These are phyloP conservation scores for Campylomormyrus numenius DNA, from an alignment of 2,113 vertebrate genomes.

Conservation along the genomic window DNA sequence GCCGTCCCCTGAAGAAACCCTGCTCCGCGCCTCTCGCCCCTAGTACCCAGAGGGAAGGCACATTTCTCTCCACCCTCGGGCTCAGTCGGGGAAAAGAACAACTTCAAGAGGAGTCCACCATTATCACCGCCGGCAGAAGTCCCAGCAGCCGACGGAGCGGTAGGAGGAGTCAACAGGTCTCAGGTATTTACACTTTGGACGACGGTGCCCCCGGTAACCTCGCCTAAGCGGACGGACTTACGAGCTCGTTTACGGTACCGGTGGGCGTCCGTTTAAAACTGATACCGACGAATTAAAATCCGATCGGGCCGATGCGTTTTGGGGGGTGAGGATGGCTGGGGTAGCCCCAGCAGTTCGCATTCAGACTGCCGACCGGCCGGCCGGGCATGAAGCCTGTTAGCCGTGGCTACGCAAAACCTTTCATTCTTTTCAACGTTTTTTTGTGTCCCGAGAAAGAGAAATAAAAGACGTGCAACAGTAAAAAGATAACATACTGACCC, in stretches of 20 bases:
- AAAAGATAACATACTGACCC: neutral
- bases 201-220: constrained; percentile 29
- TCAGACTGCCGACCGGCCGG: neutral
- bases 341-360: neutral
- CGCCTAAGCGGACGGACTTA: neutral
- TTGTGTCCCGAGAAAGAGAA: neutral
- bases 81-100: constrained; percentile 26
- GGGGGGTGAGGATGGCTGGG: neutral
- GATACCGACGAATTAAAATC: neutral
- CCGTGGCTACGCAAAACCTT: neutral
- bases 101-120: constrained; percentile 37
- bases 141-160: constrained; percentile 39
- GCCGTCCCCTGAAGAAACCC: constrained; percentile 39
- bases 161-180: constrained; percentile 72
- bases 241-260: neutral
- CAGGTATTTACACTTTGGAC: constrained; percentile 54
- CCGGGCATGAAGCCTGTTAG: neutral
- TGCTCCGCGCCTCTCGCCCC: constrained; percentile 25
- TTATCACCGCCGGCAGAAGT: constrained; percentile 45
- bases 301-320: neutral
- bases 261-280: neutral
- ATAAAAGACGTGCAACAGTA: neutral
- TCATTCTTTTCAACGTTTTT: neutral
- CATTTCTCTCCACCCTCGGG: neutral
- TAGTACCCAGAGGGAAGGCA: constrained; percentile 18